Base-by-base conservation (phyloP, 2,888 invertebrate genomes). In the Sinopyrophorus schimmeli region DNA sequence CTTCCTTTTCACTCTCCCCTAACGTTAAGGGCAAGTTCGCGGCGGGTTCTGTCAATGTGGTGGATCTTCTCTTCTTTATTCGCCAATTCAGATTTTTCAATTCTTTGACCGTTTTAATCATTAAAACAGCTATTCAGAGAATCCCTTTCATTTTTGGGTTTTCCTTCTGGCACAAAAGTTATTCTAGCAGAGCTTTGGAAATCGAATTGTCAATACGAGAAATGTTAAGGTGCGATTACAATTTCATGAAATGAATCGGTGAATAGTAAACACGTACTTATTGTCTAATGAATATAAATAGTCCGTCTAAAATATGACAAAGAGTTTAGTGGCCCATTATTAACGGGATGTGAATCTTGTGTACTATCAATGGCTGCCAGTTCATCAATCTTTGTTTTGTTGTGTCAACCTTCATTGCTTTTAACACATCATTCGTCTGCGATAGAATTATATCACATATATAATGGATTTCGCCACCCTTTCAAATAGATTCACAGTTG, bases 41-140 rank as follows among this genome's bases (percentile, higher is more conserved):
- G 54, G 54, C 54, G 54, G 58, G 56, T 53, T 48, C 53, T 53
- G 57, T 57, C 57, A 50, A 48, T 55, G 57, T 50, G 41, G 54
- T 49, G 54, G 47, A 58, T 58, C 58, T 40, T 48, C 49, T 47
- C 34, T 56, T 42, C 53, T 54, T 54, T 53, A 56, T 57, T 58
- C 53, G 47, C 46, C 58, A 47, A 49, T 46, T 37, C 35, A 44
- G 53, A 47, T 48, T 58, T 55, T 56, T 54, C 56, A 58, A 58
- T 58, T 55, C 50, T 54, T 48, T 53, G 47, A 47, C 51, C 51
- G 41, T 46, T 35, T 35, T 40, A 40, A 40, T 40, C 27, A 40
- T 44, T 40, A 39, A 40, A 39, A 34, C 47, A 5, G 26, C 39
- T n/a, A n/a, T n/a, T n/a, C n/a, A n/a, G n/a, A n/a, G n/a, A 31